A percentile compares a stretch with the other conserved stretches of the same genome.
Evolutionary conservation across 2,113 vertebrate species (phyloP).

Genomic region (Conger conger): DNA sequence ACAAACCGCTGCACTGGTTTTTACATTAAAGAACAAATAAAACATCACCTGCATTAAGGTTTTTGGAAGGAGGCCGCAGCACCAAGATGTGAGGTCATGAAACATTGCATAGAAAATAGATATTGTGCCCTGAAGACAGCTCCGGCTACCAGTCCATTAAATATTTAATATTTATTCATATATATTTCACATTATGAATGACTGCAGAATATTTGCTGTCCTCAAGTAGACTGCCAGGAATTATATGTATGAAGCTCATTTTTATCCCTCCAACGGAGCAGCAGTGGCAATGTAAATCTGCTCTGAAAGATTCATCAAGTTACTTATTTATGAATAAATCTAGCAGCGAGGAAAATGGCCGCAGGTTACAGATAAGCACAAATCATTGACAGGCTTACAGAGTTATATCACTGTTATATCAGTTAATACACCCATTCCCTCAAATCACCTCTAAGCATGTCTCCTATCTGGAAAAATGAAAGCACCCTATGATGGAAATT

Average conservation of each 20-base stretch:
- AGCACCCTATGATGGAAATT: not conserved
- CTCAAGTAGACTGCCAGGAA: slow-evolving; percentile 81
- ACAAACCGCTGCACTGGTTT: slow-evolving; percentile 94
- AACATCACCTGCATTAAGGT: slow-evolving; percentile 91
- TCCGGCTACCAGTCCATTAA: slow-evolving; percentile 98
- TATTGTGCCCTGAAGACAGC: slow-evolving; percentile 99
- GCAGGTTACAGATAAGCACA: not conserved
- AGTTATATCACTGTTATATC: not conserved
- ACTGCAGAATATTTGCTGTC: slow-evolving; percentile 89
- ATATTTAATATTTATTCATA: slow-evolving; percentile 99
- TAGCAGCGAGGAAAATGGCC: not conserved
- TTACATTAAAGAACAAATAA: slow-evolving; percentile 99
- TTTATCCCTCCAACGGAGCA: slow-evolving; percentile 44
- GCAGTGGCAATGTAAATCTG: slow-evolving; percentile 54
- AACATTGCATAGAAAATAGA: slow-evolving; percentile 99
- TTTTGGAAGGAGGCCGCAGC: slow-evolving; percentile 99
- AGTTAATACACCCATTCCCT: not conserved
- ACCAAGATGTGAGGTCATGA: slow-evolving; percentile 97
- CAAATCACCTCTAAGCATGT: not conserved
- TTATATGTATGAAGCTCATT: slow-evolving; percentile 66
- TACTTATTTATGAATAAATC: slow-evolving; percentile 26
- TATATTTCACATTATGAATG: slow-evolving; percentile 98
- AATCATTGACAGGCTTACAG: slow-evolving; percentile 3
- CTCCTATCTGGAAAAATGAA: not conserved
- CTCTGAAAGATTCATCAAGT: slow-evolving; percentile 45